Conservation (phyloP, 2,113 vertebrate species). For the Murina feae region DNA sequence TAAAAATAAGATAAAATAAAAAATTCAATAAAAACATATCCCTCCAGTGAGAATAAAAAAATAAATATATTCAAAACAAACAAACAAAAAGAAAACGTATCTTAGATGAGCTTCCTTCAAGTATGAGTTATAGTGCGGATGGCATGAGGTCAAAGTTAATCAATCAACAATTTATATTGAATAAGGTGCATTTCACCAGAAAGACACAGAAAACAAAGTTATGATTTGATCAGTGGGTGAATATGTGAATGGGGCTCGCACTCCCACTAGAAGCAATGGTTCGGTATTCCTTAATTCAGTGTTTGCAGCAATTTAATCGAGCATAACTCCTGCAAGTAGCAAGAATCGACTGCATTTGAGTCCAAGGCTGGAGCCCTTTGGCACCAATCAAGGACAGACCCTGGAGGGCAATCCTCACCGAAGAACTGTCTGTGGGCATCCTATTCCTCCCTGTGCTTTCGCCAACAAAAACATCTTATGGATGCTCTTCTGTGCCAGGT, state of each 20-base stretch:
- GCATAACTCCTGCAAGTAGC: background rate
- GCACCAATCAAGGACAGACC: background rate
- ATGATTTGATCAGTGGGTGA: background rate
- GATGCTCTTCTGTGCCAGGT: background rate
- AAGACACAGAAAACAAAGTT: background rate
- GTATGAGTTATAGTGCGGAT: no score
- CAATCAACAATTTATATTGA: background rate
- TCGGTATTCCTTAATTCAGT: no score
- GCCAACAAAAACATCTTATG: no score
- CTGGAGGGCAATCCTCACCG: background rate
- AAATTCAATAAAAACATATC: no score
- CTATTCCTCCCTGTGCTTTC: background rate
- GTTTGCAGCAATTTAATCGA: background rate
- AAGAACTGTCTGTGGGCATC: background rate
- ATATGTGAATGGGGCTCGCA: background rate
- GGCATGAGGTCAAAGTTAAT: background rate
- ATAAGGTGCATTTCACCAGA: background rate
- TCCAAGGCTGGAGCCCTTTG: background rate
- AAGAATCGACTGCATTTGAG: background rate
- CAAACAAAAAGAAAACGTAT: no score
- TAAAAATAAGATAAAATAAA: no score
- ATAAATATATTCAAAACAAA: no score
- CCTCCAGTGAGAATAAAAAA: no score
- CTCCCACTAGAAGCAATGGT: background rate
- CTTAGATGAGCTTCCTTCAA: no score